phyloP scores from a whole-genome alignment of 2,797 vertebrate species.

The Poecilia gillii region DNA sequence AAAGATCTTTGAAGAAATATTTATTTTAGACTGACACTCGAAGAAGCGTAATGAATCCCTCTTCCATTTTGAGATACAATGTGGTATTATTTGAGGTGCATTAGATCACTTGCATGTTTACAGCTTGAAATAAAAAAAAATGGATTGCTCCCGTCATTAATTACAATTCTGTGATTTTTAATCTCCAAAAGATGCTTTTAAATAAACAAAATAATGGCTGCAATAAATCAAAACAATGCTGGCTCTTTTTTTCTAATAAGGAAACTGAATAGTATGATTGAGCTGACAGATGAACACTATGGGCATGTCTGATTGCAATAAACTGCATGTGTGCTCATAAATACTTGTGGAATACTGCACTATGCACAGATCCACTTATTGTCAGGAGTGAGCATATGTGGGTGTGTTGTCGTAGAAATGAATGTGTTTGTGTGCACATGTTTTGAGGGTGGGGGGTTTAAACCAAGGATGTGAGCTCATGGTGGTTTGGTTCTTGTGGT shows the following conservation, averaged over 20 bases:
- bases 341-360: slow-evolving; percentile 57
- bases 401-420: slow-evolving; percentile 41
- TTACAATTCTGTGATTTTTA: background rate
- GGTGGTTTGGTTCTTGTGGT: slow-evolving; percentile 66
- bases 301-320: slow-evolving; percentile 53
- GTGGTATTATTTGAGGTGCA: background rate
- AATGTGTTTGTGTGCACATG: slow-evolving; percentile 35
- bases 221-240: slow-evolving; percentile 33
- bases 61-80: background rate
- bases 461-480: slow-evolving; percentile 71
- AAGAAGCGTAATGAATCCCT: background rate
- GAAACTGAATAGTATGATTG: slow-evolving; percentile 18
- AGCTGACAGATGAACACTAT: slow-evolving; percentile 26
- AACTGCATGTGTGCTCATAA: slow-evolving; percentile 65
- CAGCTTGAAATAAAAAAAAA: background rate
- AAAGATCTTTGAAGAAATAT: background rate
- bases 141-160: background rate
- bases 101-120: background rate
- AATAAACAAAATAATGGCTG: slow-evolving; percentile 21
- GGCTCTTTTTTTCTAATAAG: slow-evolving; percentile 35
- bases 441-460: slow-evolving; percentile 41
- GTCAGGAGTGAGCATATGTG: slow-evolving; percentile 54
- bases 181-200: slow-evolving; percentile 4
- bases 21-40: background rate
- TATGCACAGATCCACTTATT: slow-evolving; percentile 40